Evolutionary conservation across 2,888 invertebrate species (phyloP).

Genomic region (Carterocephalus palaemon): DNA sequence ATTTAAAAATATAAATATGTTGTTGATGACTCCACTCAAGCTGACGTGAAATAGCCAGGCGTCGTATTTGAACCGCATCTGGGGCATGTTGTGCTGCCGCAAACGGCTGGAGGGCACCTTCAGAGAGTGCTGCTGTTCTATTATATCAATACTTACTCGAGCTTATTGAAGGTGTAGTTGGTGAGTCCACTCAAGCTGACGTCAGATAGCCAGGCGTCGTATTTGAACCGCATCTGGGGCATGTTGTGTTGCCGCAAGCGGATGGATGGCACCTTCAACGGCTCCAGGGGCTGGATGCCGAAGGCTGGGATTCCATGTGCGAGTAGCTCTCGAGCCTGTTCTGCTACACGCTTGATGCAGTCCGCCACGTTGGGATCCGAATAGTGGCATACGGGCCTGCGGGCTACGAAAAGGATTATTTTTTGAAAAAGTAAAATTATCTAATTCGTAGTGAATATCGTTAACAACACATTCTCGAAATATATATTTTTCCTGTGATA

Average conservation of each 20-base stretch:
- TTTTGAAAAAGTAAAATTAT: not conserved
- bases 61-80: slow-evolving; percentile 72
- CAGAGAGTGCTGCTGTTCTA: too few relatives aligned
- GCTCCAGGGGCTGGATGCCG: slow-evolving; percentile 79
- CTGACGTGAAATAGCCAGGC: slow-evolving; percentile 71
- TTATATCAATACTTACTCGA: slow-evolving; percentile 60
- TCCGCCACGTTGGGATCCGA: slow-evolving; percentile 75
- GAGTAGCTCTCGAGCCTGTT: slow-evolving; percentile 70
- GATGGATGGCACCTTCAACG: slow-evolving; percentile 78
- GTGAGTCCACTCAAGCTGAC: slow-evolving; percentile 68
- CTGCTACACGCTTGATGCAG: slow-evolving; percentile 77
- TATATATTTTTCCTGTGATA: too few relatives aligned
- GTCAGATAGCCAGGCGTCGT: slow-evolving; percentile 74
- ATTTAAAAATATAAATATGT: slow-evolving; percentile 73
- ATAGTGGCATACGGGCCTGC: slow-evolving; percentile 73
- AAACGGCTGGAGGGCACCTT: slow-evolving; percentile 78
- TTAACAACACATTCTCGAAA: not conserved
- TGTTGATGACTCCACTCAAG: slow-evolving; percentile 70
- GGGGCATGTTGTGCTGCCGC: slow-evolving; percentile 72
- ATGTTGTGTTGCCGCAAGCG: slow-evolving; percentile 76
- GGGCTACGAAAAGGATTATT: slow-evolving; percentile 28
- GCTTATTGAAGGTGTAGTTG: slow-evolving; percentile 69
- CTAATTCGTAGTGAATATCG: not conserved
- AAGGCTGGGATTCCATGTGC: slow-evolving; percentile 79
- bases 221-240: slow-evolving; percentile 70